Conservation (phyloP, 2,797 vertebrate genomes). For the Premnoplex brunnescens region DNA sequence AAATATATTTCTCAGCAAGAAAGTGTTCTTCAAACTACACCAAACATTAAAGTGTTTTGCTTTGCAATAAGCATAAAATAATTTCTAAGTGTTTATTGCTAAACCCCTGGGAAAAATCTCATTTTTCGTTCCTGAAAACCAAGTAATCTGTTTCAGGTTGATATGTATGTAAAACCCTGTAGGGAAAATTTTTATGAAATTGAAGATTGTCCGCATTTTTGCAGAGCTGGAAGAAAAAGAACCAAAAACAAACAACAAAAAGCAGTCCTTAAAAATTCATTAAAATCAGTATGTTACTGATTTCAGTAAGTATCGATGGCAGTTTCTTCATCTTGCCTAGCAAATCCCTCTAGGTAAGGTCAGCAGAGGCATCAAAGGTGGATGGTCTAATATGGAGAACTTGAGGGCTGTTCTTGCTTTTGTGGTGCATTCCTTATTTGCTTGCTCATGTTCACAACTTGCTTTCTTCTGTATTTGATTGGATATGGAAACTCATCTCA, state of each 20-base stretch:
- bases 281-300: neutral
- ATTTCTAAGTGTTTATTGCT: neutral
- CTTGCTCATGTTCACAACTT: neutral
- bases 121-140: neutral
- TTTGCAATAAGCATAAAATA: neutral
- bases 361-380: neutral
- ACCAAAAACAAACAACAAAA: neutral
- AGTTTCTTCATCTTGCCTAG: neutral
- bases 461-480: neutral
- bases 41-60: neutral
- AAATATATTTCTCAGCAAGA: neutral
- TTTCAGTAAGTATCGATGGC: neutral
- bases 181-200: neutral
- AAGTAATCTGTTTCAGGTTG: neutral
- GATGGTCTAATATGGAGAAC: rapidly evolving
- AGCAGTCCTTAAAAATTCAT: neutral
- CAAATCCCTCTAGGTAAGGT: neutral
- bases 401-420: neutral
- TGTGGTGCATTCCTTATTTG: neutral
- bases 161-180: neutral
- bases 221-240: neutral
- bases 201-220: neutral
- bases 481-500: neutral
- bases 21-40: neutral
- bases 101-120: neutral